Percentiles rank a stretch among this genome's conserved stretches.
These are phyloP conservation scores for Brachypalpus laphriformis DNA, from an alignment of 2,888 invertebrate species.

Conservation along the genomic window DNA sequence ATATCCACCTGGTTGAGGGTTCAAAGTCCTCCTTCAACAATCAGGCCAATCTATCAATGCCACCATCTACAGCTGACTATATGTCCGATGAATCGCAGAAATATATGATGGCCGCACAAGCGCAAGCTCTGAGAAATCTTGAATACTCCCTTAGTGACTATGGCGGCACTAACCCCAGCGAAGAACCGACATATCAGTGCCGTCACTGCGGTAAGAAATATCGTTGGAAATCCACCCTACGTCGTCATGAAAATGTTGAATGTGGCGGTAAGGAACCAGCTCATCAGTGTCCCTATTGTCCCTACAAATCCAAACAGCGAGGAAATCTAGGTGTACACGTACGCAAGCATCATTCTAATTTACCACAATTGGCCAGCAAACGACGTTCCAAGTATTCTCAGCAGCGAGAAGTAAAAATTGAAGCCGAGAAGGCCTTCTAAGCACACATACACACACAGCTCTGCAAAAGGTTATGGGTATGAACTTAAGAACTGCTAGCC, in stretches of 20 bases:
- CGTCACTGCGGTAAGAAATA: conserved; percentile 92
- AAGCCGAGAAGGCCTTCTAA: conserved; percentile 69
- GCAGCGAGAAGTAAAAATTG: conserved; percentile 76
- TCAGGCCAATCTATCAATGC: conserved; percentile 63
- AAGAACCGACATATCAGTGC: conserved; percentile 83
- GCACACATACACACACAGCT: background rate
- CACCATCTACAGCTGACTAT: conserved; percentile 75
- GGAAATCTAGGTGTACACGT: conserved; percentile 92
- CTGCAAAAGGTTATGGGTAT: conserved; percentile 5
- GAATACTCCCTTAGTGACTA: conserved; percentile 80
- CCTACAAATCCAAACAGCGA: conserved; percentile 90
- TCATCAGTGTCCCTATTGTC: conserved; percentile 90
- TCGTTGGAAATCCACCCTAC: conserved; percentile 92
- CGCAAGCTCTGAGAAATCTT: conserved; percentile 79
- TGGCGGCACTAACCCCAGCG: conserved; percentile 74
- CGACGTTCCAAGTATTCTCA: conserved; percentile 80
- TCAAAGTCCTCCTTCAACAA: conserved; percentile 76
- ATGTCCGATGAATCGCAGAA: conserved; percentile 78
- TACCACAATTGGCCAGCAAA: conserved; percentile 80
- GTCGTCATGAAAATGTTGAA: conserved; percentile 91
- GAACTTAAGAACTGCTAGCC: conserved; percentile 10
- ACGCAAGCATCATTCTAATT: conserved; percentile 87
- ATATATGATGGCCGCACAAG: conserved; percentile 77
- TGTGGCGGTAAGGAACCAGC: conserved; percentile 92
- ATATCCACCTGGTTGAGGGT: conserved; percentile 82